Evolutionary conservation across 1,140 invertebrate genomes (phyloP), one percentile per base, ranked within the genome.

Genomic region (Rhizoglyphus robini): DNA sequence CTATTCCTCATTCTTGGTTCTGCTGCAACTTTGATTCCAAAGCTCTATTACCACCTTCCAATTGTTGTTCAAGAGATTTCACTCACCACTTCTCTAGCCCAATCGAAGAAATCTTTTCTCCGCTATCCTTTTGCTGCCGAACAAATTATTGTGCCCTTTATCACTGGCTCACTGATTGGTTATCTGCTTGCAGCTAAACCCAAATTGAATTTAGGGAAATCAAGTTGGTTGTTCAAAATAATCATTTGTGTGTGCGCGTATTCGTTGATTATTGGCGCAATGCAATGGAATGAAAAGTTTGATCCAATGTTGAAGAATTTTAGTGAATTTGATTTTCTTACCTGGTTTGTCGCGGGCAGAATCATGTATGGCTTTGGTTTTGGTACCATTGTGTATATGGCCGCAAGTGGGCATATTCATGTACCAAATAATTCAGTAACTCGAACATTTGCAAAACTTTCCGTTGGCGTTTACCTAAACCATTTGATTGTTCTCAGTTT

Each of bases 381-480:
- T 25, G 63, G 63, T 36, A 51, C 46, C 46, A 49, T 64, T 18
- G n/a, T 64, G 20, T 64, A 25, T 57, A 4, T 48, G 4, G 32
- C 23, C 41, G n/a, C 4, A 29, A 64, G 46, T 27, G 46, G 34
- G 11, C 20, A 47, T 36, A n/a, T n/a, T n/a, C 23, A 27, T 64
- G 29, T 30, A 13, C 27, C 27, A 4, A 2, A 2, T 41, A 41
- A 18, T 51, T 60, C 11, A 46, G 31, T 60, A 20, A 13, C 47
- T 27, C 63, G 46, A 38, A 41, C 63, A 34, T 13, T 64, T 1
- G 18, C 8, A 13, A 15, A 30, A 36, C 29, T 64, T 2, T 8
- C 63, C n/a, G 48, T 64, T 36, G 51, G 47, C 29, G 46, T 29
- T 4, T 64, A 64, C 31, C 15, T 64, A 13, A 64, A 64, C 31